Evolutionary conservation across 2,113 vertebrate genomes (phyloP).

Genomic region (Heterochromis multidens): DNA sequence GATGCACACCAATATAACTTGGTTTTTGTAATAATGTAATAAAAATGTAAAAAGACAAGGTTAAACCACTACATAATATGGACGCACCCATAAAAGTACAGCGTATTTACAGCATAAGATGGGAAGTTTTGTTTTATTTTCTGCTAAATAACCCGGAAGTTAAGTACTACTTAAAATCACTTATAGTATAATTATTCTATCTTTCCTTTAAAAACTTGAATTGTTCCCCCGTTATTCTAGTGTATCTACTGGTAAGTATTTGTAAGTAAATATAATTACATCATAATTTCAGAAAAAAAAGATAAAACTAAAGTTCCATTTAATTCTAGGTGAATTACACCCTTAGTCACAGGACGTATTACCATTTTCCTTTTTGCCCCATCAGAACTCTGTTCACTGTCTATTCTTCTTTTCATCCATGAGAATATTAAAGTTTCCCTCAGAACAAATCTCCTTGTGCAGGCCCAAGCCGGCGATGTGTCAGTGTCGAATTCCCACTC

Average conservation of each 20-base stretch:
- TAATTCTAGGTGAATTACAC: background rate
- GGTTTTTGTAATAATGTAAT: too few species aligned
- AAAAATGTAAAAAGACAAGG: background rate
- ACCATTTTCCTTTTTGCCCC: background rate
- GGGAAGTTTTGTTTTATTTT: background rate
- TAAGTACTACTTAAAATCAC: background rate
- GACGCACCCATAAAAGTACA: background rate
- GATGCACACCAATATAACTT: background rate
- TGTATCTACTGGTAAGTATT: background rate
- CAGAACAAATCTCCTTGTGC: background rate
- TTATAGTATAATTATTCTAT: background rate
- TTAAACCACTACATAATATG: background rate
- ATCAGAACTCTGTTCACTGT: background rate
- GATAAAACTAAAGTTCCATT: too few species aligned
- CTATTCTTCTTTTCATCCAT: background rate
- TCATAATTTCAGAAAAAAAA: background rate
- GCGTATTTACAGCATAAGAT: too few species aligned
- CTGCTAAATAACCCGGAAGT: too few species aligned
- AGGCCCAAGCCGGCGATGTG: conserved; percentile 13
- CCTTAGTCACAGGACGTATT: background rate
- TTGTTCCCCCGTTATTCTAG: background rate
- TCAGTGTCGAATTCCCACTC: conserved; percentile 53
- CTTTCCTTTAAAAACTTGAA: background rate
- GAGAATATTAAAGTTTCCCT: background rate
- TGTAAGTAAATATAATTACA: background rate